Evolutionary conservation across 2,113 vertebrate genomes (phyloP).

Genomic region (Oceanites oceanicus): DNA sequence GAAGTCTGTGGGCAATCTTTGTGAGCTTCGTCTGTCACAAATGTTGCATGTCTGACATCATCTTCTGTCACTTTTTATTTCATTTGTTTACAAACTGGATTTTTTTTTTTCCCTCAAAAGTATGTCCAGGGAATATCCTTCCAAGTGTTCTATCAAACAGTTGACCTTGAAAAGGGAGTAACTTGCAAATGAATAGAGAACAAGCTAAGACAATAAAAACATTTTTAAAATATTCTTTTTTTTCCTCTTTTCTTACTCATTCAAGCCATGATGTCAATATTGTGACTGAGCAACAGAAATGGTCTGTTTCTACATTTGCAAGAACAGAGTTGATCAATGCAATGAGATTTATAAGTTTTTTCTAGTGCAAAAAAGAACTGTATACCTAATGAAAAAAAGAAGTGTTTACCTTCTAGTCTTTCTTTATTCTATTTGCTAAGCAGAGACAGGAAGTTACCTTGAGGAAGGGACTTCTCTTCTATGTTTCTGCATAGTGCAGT

Average conservation of each 20-base stretch:
- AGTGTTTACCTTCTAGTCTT: not conserved
- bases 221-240: not conserved
- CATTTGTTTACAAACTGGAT: slow-evolving; percentile 44
- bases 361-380: not conserved
- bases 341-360: not conserved
- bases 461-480: not conserved
- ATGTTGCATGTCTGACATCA: slow-evolving; percentile 34
- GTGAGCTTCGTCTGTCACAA: slow-evolving; percentile 57
- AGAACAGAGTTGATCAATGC: not conserved
- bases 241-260: not conserved
- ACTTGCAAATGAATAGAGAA: slow-evolving; percentile 6
- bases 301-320: not conserved
- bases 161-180: slow-evolving; percentile 47
- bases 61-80: slow-evolving; percentile 63
- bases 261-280: not conserved
- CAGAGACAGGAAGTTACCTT: not conserved
- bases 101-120: not conserved
- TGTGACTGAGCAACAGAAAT: not conserved
- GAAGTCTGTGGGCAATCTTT: slow-evolving; percentile 56
- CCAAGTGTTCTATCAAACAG: not conserved
- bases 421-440: not conserved
- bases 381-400: not conserved
- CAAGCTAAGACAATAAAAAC: not conserved
- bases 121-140: slow-evolving; percentile 47
- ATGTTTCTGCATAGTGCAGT: not conserved